A percentile compares a stretch with the other conserved stretches of the same genome.
Conservation (phyloP, 2,797 vertebrate species). For the Trematomus bernacchii region DNA sequence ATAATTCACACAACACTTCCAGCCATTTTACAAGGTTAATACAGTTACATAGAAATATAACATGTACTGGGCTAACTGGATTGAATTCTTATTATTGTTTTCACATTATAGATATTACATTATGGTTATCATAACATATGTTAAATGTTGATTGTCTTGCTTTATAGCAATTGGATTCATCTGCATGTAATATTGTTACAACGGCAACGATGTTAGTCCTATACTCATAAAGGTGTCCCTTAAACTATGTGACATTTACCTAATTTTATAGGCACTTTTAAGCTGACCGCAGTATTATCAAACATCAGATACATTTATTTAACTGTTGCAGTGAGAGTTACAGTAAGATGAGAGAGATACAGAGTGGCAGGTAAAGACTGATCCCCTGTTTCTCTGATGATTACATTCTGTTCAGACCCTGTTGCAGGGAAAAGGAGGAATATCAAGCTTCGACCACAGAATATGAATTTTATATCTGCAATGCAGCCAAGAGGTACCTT, state of each 20-base stretch:
- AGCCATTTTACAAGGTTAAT: constrained; percentile 18
- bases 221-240: neutral
- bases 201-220: constrained; percentile 1
- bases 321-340: constrained; percentile 24
- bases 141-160: too few species aligned
- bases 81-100: too few species aligned
- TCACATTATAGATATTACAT: too few species aligned
- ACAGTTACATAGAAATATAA: neutral
- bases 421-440: constrained; percentile 72
- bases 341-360: constrained; percentile 15
- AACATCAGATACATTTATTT: constrained; percentile 13
- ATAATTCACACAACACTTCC: neutral
- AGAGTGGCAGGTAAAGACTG: constrained; percentile 45
- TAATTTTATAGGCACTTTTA: neutral
- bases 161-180: too few species aligned
- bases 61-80: too few species aligned
- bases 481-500: constrained; percentile 75
- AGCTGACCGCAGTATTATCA: neutral
- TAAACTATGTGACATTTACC: constrained; percentile 4
- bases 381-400: constrained; percentile 58
- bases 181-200: constrained; percentile 12
- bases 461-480: constrained; percentile 85
- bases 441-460: constrained; percentile 76
- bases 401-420: constrained; percentile 80
- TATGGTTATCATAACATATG: too few species aligned